Evolutionary conservation across 2,888 invertebrate species (phyloP).

Genomic region (Acanthosepion esculentum): DNA sequence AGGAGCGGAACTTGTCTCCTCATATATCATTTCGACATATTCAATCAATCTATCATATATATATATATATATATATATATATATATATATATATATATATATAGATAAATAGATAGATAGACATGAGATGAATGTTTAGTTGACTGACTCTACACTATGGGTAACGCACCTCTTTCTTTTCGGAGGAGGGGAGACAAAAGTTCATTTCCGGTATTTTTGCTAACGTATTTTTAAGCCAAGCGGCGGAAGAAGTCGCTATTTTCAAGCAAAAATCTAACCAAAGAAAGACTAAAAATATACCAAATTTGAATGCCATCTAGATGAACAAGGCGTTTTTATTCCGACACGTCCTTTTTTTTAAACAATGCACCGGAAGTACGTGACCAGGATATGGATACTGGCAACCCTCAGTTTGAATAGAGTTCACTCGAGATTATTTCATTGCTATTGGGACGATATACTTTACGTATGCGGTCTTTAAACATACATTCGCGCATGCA

Average conservation of each 20-base stretch:
- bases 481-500: too few species aligned
- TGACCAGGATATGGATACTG: background rate
- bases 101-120: too few species aligned
- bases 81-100: too few species aligned
- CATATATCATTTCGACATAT: too few species aligned
- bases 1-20: too few species aligned
- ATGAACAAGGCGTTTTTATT: background rate
- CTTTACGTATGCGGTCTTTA: too few species aligned
- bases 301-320: background rate
- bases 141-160: background rate
- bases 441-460: background rate
- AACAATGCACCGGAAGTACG: background rate
- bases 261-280: background rate
- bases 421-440: background rate
- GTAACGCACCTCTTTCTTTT: background rate
- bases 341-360: background rate
- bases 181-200: too few species aligned
- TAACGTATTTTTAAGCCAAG: background rate
- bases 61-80: too few species aligned
- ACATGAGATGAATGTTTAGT: too few species aligned
- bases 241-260: background rate
- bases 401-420: background rate
- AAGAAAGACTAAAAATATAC: background rate
- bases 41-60: too few species aligned
- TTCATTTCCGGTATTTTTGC: background rate